phyloP scores from a whole-genome alignment of 2,113 vertebrate species.

The Heliornis fulica region DNA sequence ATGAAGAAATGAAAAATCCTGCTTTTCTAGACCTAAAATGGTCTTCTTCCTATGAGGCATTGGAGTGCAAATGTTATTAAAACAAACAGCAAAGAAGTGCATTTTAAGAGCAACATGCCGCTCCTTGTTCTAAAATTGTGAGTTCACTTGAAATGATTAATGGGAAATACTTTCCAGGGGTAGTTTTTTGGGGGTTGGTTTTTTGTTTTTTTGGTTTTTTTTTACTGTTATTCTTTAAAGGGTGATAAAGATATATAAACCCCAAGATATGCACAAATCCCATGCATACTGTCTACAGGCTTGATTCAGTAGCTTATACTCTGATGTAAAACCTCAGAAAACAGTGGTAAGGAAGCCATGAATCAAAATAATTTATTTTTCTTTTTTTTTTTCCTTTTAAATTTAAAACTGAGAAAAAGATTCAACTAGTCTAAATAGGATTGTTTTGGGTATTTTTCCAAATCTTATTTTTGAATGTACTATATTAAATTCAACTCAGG shows the following conservation, averaged over 20 bases:
- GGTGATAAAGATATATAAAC: conserved; percentile 64
- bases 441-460: background rate
- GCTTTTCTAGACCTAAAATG: background rate
- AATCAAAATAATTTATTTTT: conserved; percentile 42
- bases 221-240: conserved; percentile 58
- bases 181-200: no score
- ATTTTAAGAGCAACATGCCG: conserved; percentile 25
- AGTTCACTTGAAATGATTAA: conserved; percentile 48
- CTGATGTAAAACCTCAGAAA: conserved; percentile 28
- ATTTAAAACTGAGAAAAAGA: background rate
- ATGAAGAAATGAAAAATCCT: background rate
- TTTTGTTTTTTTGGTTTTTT: no score
- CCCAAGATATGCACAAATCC: conserved; percentile 55
- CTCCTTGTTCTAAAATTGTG: conserved; percentile 6
- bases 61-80: conserved; percentile 23
- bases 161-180: conserved; percentile 32
- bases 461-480: background rate
- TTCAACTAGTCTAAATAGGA: background rate
- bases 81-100: conserved; percentile 2
- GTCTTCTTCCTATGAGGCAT: background rate
- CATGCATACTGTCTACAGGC: background rate
- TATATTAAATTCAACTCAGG: background rate
- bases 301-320: conserved; percentile 48
- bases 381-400: background rate
- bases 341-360: conserved; percentile 16